Percentiles rank a stretch among this genome's conserved stretches.
Conservation (phyloP, 2,888 invertebrate genomes). For the Elgonia sp. region DNA sequence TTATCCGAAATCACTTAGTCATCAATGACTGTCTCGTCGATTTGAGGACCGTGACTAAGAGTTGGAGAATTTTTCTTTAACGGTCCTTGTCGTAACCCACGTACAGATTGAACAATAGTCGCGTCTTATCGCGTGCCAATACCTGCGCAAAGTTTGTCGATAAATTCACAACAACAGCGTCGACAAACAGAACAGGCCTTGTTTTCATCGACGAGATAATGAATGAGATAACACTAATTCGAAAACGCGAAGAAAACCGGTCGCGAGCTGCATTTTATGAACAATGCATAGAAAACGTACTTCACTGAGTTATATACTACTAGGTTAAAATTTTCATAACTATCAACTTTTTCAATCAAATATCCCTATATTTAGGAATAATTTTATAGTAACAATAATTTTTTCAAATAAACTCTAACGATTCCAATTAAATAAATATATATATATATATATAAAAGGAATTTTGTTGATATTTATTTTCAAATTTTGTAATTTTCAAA, state of each 20-base stretch:
- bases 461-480: no score
- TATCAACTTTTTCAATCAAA: no score
- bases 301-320: neutral
- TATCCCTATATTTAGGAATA: no score
- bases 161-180: slow-evolving; percentile 42
- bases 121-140: slow-evolving; percentile 54
- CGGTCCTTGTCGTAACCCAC: slow-evolving; percentile 52
- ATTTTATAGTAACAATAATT: no score
- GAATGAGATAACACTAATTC: slow-evolving; percentile 31
- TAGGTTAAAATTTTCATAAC: neutral
- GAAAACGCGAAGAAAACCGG: slow-evolving; percentile 49
- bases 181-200: slow-evolving; percentile 41
- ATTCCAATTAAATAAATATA: no score
- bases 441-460: no score
- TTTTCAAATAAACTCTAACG: no score
- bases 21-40: slow-evolving; percentile 43
- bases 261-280: slow-evolving; percentile 3
- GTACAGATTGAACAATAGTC: slow-evolving; percentile 53
- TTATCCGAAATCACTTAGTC: slow-evolving; percentile 53
- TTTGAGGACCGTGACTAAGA: slow-evolving; percentile 20
- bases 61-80: slow-evolving; percentile 25
- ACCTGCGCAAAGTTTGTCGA: slow-evolving; percentile 22
- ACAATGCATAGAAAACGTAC: neutral
- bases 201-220: slow-evolving; percentile 6
- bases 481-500: no score